These are phyloP conservation scores for Passer domesticus DNA, from an alignment of 2,113 vertebrate species.

Conservation along the genomic window DNA sequence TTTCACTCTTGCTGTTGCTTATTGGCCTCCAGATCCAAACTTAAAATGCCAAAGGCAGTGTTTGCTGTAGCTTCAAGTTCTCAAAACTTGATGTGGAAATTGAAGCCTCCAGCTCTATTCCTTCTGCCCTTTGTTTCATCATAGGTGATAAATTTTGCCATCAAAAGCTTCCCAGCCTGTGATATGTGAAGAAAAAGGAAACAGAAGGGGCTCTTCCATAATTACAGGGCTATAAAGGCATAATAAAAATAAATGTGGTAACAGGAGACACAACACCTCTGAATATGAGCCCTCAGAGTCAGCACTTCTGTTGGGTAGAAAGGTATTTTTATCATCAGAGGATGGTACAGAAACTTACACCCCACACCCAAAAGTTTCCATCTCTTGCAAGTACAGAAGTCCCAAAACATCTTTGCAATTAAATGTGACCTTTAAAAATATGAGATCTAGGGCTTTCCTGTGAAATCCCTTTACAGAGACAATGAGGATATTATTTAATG, in stretches of 20 bases:
- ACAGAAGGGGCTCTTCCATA: not conserved
- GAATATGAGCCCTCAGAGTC: not conserved
- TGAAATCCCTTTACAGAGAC: not conserved
- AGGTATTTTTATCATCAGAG: constrained; percentile 45
- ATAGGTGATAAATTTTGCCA: not conserved
- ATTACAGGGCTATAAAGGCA: not conserved
- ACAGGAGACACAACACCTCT: constrained; percentile 36
- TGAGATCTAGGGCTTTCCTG: not conserved
- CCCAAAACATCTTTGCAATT: not conserved
- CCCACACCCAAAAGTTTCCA: not conserved
- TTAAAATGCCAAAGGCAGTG: not conserved
- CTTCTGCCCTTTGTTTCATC: constrained; percentile 17
- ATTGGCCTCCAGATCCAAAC: not conserved
- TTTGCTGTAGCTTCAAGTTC: not conserved
- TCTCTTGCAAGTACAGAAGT: not conserved
- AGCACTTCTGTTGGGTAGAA: not conserved
- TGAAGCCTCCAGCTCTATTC: not conserved
- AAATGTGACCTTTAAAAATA: not conserved
- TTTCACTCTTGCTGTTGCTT: not conserved
- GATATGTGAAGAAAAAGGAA: not conserved
- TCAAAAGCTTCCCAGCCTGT: not conserved
- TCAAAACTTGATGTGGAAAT: not conserved
- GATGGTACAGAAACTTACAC: not conserved
- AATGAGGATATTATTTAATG: not conserved
- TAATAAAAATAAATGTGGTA: constrained; percentile 45